Evolutionary conservation across 2,888 invertebrate species (phyloP).

Genomic region (Merodon equestris): DNA sequence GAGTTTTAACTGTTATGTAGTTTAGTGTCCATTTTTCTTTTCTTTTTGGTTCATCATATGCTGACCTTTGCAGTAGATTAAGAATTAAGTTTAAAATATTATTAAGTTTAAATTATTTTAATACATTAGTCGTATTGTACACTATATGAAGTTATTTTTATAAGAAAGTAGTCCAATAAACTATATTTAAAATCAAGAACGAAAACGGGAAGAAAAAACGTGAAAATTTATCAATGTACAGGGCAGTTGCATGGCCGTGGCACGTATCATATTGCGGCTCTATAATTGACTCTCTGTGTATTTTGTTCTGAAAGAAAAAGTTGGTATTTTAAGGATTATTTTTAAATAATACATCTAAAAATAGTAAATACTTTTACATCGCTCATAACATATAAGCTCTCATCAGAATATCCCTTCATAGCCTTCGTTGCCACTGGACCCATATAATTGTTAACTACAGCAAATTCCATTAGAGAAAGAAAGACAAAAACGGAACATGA

Average conservation of each 20-base stretch:
- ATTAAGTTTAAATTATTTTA: too few relatives aligned
- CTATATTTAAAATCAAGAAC: constrained; percentile 92
- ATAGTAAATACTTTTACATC: constrained; percentile 86
- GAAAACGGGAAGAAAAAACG: constrained; percentile 94
- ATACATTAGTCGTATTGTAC: too few relatives aligned
- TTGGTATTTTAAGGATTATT: neutral
- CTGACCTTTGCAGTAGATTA: too few relatives aligned
- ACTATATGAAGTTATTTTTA: too few relatives aligned
- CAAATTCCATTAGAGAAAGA: constrained; percentile 93
- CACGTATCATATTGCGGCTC: constrained; percentile 92
- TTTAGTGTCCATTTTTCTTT: too few relatives aligned
- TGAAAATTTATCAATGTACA: constrained; percentile 92
- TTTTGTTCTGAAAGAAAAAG: constrained; percentile 78
- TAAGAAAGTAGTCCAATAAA: constrained; percentile 93
- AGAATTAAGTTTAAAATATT: too few relatives aligned
- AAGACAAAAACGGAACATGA: constrained; percentile 96
- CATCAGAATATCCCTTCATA: constrained; percentile 94
- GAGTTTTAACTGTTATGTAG: too few relatives aligned
- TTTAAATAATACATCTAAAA: neutral
- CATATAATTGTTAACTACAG: constrained; percentile 92
- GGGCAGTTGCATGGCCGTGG: constrained; percentile 87
- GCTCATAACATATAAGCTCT: constrained; percentile 87
- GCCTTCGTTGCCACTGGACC: constrained; percentile 92
- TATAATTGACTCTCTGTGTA: constrained; percentile 83
- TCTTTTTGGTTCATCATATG: too few relatives aligned